Evolutionary conservation across 2,888 invertebrate genomes (phyloP), one percentile per base, ranked within the genome.

Genomic region (Napeogenes sylphis): DNA sequence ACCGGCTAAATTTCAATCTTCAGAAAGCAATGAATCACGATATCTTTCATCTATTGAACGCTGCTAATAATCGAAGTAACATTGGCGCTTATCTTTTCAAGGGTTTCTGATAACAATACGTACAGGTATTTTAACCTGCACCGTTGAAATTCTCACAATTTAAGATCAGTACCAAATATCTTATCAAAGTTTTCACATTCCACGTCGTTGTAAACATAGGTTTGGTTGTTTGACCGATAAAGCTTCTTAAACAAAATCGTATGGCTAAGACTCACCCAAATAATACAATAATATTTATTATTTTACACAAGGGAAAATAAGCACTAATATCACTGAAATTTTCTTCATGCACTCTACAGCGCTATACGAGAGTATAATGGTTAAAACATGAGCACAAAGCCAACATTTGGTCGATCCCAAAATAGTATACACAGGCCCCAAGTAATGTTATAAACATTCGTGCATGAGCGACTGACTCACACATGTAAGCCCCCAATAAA

Each of bases 371-470:
- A 75, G 63, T 73, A 78, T 78, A 77, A 81, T 80, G 81, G 73
- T 74, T 76, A 76, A 75, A 81, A 79, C 82, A 80, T 78, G 78
- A 81, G 78, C 79, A 79, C 79, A 78, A 80, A 80, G 78, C 80
- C 78, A 85, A 84, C 87, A 85, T 84, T 87, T 85, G 84, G 80
- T 74, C 82, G 87, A 73, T 89, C 90, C 90, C 81, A 84, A 90
- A 90, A 90, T 90, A 90, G 89, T 85, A 78, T 79, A 78, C 78
- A 79, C 83, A 87, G 87, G 85, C 87, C 85, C 89, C 87, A 83
- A 83, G 79, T 82, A 85, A 88, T 85, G 83, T 85, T 87, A 86
- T 89, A 89, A 90, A 90, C 90, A 90, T 83, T 79, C 81, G 69
- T 70, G 70, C 73, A 68, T 65, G 72, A 63, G 63, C 73, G 70